Evolutionary conservation across 2,113 vertebrate species (phyloP), one percentile per base, ranked within the genome.

Genomic region (Cephalopholis sonnerati): DNA sequence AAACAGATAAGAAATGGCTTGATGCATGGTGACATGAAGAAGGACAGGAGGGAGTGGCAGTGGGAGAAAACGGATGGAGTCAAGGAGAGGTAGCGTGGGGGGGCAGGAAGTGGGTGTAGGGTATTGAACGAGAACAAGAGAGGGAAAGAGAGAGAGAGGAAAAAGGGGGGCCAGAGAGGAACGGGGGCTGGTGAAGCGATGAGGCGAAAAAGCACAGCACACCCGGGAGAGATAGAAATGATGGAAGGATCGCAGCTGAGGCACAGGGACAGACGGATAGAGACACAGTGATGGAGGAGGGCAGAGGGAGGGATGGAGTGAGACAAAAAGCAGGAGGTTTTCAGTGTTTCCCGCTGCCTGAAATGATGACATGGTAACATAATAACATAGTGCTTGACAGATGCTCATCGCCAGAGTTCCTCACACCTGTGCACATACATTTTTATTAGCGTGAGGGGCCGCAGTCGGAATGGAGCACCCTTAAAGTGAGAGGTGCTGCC

Each of bases 201-300:
- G 90, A 93, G 90, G 89, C 84, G 83, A 92, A 87, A 89, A 93
- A 92, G 85, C 87, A 90, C 80, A 68, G 87, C 86, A 83, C 91
- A 88, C 91, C 46, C 65, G 91, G 85, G 92, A 91, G 82, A 86
- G 80, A 88, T 93, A 82, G 81, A 88, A 85, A 82, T 91, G 93
- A 94, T 92, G 85, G 92, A 92, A 72, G 83, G 85, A 90, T 77
- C 17, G 64, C 87, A 93, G 88, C 89, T 90, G 85, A 87, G 85
- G 87, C 81, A 51, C 71, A 46, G 79, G 59, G 82, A 85, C 74
- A 67, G 85, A 84, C 46, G 54, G 66, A 79, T 36, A 15, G 62
- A 83, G 63, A 50, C 58, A 39, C 48, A 22, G 63, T 27, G 77
- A 77, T 66, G 22, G 61, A 84, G 79, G 65, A 67, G 77, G 62